Evolutionary conservation across 2,797 vertebrate species (phyloP), one percentile per base, ranked within the genome.

Genomic region (Syncerus caffer): DNA sequence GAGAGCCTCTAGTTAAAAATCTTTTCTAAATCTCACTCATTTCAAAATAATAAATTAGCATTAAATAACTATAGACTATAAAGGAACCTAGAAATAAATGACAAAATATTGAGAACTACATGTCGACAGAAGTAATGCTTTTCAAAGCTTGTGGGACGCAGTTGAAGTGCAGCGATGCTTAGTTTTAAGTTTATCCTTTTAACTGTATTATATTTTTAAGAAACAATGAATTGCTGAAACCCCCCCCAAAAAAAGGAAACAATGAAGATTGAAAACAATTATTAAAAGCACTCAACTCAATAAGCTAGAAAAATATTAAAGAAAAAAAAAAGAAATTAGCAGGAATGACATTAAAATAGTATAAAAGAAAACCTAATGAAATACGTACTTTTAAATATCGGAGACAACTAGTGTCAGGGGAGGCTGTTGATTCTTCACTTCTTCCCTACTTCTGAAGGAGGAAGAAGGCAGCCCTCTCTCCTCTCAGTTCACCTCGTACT

Each of bases 51-150:
- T 83, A 97, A 96, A 85, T 74, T 55, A 78, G 51, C 45, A 78
- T 85, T 38, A 51, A 34, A n/a, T 57, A 85, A 87, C 16, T 64
- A n/a, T 2, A 29, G 25, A 67, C 78, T 19, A 71, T 58, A 89
- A 88, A 96, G 42, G 53, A 87, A 10, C 19, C 55, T 58, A 50
- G 27, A 53, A 78, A 71, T 45, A 87, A 93, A 34, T 74, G 92
- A 79, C 92, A 76, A 96, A 96, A 96, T 83, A 84, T 82, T 95
- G 84, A 92, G 78, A 95, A 71, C 34, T 45, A 90, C 51, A 4
- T 14, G 64, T 88, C 62, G 17, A 50, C 3, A 5, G 29, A 86
- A 34, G 55, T 15, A 47, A 62, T 31, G 21, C 60, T 93, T 96
- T 78, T 42, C 95, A 67, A 85, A 92, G 31, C 51, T 25, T 27